Conservation (phyloP, 2,888 invertebrate genomes). For the Himalopsyche japonica region DNA sequence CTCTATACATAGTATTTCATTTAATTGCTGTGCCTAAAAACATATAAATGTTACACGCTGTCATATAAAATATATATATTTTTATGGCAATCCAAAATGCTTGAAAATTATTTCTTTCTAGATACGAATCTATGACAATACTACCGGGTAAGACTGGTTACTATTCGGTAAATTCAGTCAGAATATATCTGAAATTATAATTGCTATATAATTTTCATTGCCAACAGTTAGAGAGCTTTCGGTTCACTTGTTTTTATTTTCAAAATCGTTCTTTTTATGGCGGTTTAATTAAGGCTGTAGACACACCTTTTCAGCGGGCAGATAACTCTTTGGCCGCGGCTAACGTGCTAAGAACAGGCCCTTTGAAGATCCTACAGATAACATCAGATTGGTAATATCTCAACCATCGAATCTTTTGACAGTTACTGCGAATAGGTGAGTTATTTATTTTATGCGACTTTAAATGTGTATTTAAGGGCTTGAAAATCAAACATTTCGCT, state of each 20-base stretch:
- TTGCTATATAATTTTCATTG: too few relatives aligned
- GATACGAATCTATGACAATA: too few relatives aligned
- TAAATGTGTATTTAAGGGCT: neutral
- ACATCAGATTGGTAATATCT: neutral
- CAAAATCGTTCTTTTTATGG: neutral
- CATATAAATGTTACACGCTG: too few relatives aligned
- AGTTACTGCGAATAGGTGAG: neutral
- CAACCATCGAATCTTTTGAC: neutral
- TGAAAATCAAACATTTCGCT: too few relatives aligned
- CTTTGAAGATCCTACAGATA: neutral
- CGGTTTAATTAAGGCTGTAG: constrained; percentile 10
- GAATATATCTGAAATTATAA: too few relatives aligned
- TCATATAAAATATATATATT: too few relatives aligned
- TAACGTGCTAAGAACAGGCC: neutral
- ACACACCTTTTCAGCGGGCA: constrained; percentile 12
- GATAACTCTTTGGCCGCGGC: neutral
- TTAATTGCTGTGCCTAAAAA: too few relatives aligned
- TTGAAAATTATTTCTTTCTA: too few relatives aligned
- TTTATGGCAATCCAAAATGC: too few relatives aligned
- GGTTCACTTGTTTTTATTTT: neutral
- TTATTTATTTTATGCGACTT: neutral
- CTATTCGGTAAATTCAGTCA: too few relatives aligned
- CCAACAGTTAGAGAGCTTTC: neutral
- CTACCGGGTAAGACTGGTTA: too few relatives aligned
- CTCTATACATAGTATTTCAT: too few relatives aligned